phyloP scores from a whole-genome alignment of 2,888 invertebrate genomes.

The Heliconius cydno region DNA sequence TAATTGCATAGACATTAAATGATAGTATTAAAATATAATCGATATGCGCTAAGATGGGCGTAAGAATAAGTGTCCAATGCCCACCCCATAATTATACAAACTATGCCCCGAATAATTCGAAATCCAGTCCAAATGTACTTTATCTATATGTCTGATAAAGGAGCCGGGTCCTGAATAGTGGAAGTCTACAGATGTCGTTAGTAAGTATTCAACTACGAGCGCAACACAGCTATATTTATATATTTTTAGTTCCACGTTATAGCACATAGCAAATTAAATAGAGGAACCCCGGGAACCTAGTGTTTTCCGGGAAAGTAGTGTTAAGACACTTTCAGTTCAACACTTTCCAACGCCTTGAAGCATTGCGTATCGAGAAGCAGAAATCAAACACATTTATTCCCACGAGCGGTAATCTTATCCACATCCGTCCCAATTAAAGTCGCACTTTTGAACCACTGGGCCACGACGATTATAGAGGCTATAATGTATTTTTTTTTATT shows the following conservation, averaged over 20 bases:
- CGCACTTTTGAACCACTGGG: not conserved
- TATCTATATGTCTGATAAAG: too few relatives aligned
- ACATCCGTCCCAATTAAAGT: not conserved
- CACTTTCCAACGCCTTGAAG: not conserved
- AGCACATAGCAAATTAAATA: not conserved
- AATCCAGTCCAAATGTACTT: too few relatives aligned
- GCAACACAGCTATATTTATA: not conserved
- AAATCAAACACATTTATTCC: not conserved
- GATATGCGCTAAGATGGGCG: not conserved
- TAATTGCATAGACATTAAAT: conserved; percentile 21
- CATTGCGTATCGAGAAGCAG: not conserved
- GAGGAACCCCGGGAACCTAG: not conserved
- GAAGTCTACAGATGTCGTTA: too few relatives aligned
- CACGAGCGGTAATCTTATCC: not conserved
- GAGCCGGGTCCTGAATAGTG: too few relatives aligned
- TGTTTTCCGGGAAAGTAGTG: not conserved
- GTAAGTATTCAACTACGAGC: too few relatives aligned
- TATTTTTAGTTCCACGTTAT: not conserved
- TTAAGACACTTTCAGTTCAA: too few relatives aligned
- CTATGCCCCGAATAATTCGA: too few relatives aligned
- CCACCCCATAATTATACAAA: too few relatives aligned
- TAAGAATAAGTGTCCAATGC: too few relatives aligned
- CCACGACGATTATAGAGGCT: not conserved
- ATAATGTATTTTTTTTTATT: not conserved
- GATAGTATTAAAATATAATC: not conserved